phyloP scores from a whole-genome alignment of 2,797 vertebrate species.

The Chaetophractus vellerosus region DNA sequence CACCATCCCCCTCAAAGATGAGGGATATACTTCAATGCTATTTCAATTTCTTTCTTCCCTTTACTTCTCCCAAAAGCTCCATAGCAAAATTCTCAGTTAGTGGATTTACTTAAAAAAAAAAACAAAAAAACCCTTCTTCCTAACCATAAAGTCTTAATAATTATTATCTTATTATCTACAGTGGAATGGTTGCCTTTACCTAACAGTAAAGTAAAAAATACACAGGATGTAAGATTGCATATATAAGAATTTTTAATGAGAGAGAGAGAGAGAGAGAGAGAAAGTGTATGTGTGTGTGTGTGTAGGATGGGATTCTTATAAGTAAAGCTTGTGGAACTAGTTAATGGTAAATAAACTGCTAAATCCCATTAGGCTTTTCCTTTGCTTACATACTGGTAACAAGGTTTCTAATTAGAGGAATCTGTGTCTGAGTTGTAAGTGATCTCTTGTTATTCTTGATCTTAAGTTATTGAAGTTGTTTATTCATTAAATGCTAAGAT shows the following conservation, averaged over 20 bases:
- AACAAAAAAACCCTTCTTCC: too few species aligned
- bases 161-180: not conserved
- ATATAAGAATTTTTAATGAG: not conserved
- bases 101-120: too few species aligned
- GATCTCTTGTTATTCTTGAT: slow-evolving; percentile 38
- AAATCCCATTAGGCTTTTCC: not conserved
- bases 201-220: not conserved
- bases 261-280: not conserved
- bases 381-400: not conserved
- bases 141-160: not conserved
- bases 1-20: not conserved
- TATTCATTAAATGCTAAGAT: not conserved
- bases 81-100: not conserved
- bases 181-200: not conserved
- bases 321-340: slow-evolving; percentile 7
- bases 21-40: not conserved
- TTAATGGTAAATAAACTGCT: not conserved
- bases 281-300: not conserved
- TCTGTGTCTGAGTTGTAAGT: not conserved
- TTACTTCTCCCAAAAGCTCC: not conserved
- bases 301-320: not conserved
- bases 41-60: not conserved
- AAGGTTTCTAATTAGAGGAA: slow-evolving; percentile 38
- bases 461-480: slow-evolving; percentile 4
- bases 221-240: not conserved